Percentiles rank a stretch among this genome's conserved stretches.
These are phyloP conservation scores for Hecatera dysodea DNA, from an alignment of 2,888 invertebrate genomes.

Conservation along the genomic window DNA sequence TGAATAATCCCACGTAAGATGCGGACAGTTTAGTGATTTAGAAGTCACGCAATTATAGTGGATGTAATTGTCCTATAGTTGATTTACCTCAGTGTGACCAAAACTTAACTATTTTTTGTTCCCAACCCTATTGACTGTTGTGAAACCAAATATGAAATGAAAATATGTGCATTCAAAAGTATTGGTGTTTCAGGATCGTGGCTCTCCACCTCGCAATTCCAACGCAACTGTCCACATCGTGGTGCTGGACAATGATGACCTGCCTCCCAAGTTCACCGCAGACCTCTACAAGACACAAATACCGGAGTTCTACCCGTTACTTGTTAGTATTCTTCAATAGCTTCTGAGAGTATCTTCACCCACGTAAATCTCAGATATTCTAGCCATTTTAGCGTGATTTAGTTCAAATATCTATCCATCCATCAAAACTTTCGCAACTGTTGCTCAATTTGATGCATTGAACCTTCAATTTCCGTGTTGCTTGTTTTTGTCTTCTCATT, in stretches of 20 bases:
- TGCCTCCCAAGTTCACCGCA: constrained; percentile 95
- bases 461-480: not conserved
- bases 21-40: no score
- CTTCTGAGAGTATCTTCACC: no score
- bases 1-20: no score
- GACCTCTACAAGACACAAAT: constrained; percentile 95
- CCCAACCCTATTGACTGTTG: not conserved
- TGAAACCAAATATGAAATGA: no score
- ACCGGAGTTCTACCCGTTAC: constrained; percentile 95
- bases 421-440: not conserved
- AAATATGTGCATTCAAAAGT: not conserved
- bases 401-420: no score
- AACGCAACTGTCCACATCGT: constrained; percentile 93
- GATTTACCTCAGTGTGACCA: not conserved
- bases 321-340: constrained; percentile 91
- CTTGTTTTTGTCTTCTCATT: not conserved
- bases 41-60: no score
- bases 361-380: no score
- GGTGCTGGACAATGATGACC: constrained; percentile 95
- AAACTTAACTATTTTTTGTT: not conserved
- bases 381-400: no score
- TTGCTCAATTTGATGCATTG: not conserved
- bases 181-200: constrained; percentile 92
- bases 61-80: not conserved
- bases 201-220: constrained; percentile 93